Evolutionary conservation across 2,888 invertebrate genomes (phyloP), one percentile per base, ranked within the genome.

Genomic region (Smittia aterrima): DNA sequence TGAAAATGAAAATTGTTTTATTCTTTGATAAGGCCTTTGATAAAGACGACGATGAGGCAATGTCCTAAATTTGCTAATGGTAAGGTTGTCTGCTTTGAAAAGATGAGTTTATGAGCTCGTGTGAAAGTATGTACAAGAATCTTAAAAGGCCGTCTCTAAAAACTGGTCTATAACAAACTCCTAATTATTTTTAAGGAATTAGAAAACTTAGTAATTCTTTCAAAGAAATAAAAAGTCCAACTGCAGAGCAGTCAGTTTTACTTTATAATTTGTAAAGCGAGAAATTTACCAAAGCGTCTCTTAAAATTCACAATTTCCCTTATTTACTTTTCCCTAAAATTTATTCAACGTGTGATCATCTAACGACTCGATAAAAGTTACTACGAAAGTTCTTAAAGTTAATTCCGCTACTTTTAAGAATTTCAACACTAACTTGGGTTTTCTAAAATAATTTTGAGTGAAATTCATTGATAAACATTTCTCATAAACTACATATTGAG

Each of bases 271-370:
- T 64, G 64, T 64, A 64, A 64, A 64, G 64, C 64, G 64, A 64
- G 64, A 64, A n/a, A 27, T 64, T 24, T 64, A 64, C 64, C 64
- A 64, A 64, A 64, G 64, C 64, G 64, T 64, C 64, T 27, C 58
- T 64, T 64, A 27, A 58, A 58, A 4, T 64, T 64, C 64, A 27
- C 64, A 64, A 27, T 64, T 64, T 22, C n/a, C 13, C 7, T 64
- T 64, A 20, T 25, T 3, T 2, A 9, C 47, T 58, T 22, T 58
- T 58, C 53, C 4, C 24, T 58, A 58, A 22, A 47, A 47, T n/a
- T 47, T 20, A 47, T 47, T 47, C 11, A 16, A 47, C 16, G 16
- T 47, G 11, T 47, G n/a, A n/a, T 16, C 16, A n/a, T 58, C 58
- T 22, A 58, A 20, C 18, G 22, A 58, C 58, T 58, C 22, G 18